Evolutionary conservation across 2,888 invertebrate species (phyloP).

Genomic region (Iselma pallidipennis): DNA sequence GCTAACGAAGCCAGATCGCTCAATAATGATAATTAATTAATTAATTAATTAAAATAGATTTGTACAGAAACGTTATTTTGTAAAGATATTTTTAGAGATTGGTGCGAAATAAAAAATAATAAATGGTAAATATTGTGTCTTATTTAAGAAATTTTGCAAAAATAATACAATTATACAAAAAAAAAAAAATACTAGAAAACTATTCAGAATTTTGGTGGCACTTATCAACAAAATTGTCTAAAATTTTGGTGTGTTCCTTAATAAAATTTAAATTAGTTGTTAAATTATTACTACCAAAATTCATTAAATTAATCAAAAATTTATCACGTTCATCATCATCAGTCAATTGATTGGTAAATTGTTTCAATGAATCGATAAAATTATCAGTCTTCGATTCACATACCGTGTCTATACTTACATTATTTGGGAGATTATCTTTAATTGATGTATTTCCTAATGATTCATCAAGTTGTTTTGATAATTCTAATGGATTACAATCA

Average conservation of each 20-base stretch:
- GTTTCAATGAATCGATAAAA: constrained; percentile 6
- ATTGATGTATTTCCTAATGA: neutral
- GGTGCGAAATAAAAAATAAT: neutral
- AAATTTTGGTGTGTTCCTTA: constrained; percentile 1
- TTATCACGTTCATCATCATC: constrained; percentile 1
- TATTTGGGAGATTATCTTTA: neutral
- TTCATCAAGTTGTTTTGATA: constrained; percentile 5
- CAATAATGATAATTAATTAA: neutral
- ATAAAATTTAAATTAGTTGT: constrained; percentile 5
- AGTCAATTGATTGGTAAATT: constrained; percentile 2
- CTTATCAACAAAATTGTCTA: constrained; percentile 9
- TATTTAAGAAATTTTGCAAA: neutral
- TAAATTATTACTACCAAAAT: constrained; percentile 8
- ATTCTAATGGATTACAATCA: constrained; percentile 12
- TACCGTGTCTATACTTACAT: constrained; percentile 11
- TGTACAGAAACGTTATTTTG: neutral
- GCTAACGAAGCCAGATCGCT: neutral
- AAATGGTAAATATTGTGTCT: neutral
- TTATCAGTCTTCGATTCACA: constrained; percentile 10
- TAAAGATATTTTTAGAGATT: neutral
- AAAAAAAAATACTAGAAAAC: neutral
- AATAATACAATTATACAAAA: no score
- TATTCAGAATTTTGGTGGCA: neutral
- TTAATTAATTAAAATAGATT: neutral
- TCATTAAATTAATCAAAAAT: constrained; percentile 12